Base-by-base conservation (phyloP, 1,140 invertebrate genomes). In the Lepidostoma basale region DNA sequence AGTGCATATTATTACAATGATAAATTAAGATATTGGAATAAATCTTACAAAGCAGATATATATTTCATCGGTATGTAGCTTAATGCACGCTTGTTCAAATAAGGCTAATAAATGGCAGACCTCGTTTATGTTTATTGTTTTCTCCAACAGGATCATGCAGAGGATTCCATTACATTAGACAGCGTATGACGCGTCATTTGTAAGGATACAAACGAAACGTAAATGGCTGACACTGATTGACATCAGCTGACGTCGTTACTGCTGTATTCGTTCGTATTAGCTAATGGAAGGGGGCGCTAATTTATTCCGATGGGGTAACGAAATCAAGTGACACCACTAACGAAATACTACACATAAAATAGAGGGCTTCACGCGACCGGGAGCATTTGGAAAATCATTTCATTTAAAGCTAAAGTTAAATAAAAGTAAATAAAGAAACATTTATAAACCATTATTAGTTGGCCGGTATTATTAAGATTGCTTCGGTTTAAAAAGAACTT, bases 201-300 rank as follows among this genome's bases (percentile, higher is more conserved):
- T n/a, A 28, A n/a, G 47, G 25, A 12, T n/a, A 36, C 1, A 5
- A 1, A 26, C 25, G 8, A 14, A 26, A 52, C 47, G 14, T 52
- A 28, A 28, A 52, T 52, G 47, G n/a, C 25, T 26, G 23, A 52
- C 47, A 14, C 30, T 52, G 47, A 30, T 18, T 52, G 47, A 30
- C 25, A 52, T 10, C 18, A n/a, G 47, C 47, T 52, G 23, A 30
- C 25, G 30, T n/a, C 47, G 10, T 26, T 20, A 47, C 6, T 2
- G 9, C 23, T 12, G 20, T 20, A 47, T 47, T 47, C 20, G 23
- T 20, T 45, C 14, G 14, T 22, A 47, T 47, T 47, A 47, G 44
- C 44, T 47, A 47, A 47, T 47, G 22, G 44, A 23, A 47, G 44
- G 44, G 44, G 20, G 22, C 20, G n/a, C 33, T 1, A 36, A 36